phyloP scores from a whole-genome alignment of 1,140 invertebrate genomes.

The Drosophila kohkoa region DNA sequence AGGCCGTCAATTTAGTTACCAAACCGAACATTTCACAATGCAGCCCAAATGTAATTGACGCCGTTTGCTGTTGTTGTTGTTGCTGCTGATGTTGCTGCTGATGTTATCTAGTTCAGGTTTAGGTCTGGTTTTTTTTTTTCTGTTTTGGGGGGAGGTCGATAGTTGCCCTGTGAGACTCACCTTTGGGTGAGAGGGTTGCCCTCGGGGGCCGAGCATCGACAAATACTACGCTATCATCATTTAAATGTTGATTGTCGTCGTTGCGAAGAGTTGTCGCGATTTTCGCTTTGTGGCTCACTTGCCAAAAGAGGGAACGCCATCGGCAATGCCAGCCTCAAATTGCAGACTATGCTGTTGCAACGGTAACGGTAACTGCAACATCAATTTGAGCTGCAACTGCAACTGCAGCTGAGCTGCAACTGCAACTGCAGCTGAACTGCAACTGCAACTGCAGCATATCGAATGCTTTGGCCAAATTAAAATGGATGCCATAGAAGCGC shows the following conservation, averaged over 20 bases:
- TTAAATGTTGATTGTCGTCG: slow-evolving; percentile 44
- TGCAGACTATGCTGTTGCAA: slow-evolving; percentile 16
- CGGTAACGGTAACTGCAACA: slow-evolving; percentile 10
- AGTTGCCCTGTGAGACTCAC: slow-evolving; percentile 4
- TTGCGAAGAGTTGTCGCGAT: slow-evolving; percentile 17
- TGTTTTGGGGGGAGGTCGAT: background rate
- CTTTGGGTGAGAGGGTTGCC: background rate
- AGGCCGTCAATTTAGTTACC: slow-evolving; percentile 44
- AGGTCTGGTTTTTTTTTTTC: background rate
- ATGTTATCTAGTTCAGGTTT: background rate
- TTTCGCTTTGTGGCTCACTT: slow-evolving; percentile 16
- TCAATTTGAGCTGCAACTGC: background rate
- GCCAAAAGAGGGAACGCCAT: background rate
- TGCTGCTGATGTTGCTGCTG: no score
- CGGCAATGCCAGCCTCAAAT: slow-evolving; percentile 18
- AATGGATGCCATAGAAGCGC: slow-evolving; percentile 39
- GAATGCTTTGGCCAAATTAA: slow-evolving; percentile 34
- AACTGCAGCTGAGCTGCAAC: no score
- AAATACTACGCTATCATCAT: slow-evolving; percentile 40
- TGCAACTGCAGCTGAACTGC: background rate
- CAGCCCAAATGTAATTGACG: slow-evolving; percentile 47
- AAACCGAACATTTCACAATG: slow-evolving; percentile 39
- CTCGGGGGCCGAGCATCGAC: background rate
- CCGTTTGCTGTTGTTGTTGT: background rate
- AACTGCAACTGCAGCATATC: slow-evolving; percentile 7